Evolutionary conservation across 2,888 invertebrate species (phyloP).

Genomic region (Athripsodes cinereus): DNA sequence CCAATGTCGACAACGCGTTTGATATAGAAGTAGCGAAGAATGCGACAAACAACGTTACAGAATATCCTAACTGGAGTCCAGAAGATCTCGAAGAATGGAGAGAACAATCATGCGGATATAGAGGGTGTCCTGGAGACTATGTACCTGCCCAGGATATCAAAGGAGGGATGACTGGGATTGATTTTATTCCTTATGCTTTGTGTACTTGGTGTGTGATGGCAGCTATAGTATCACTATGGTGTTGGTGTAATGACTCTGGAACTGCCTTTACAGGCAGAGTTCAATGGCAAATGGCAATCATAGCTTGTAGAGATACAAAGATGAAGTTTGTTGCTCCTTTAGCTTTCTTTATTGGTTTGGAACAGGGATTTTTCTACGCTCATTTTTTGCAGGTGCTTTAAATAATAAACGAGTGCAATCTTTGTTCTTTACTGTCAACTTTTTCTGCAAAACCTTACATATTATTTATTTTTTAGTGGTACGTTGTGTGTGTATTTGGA

Average conservation of each 20-base stretch:
- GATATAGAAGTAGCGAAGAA: conserved; percentile 6
- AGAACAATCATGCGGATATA: conserved; percentile 21
- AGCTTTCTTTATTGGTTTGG: conserved; percentile 74
- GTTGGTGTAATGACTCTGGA: conserved; percentile 5
- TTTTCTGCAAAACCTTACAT: neutral
- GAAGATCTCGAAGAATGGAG: conserved; percentile 23
- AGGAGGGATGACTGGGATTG: conserved; percentile 29
- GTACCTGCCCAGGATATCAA: conserved; percentile 35
- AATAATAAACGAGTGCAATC: conserved; percentile 23
- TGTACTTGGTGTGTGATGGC: conserved; percentile 38
- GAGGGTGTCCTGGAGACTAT: conserved; percentile 34
- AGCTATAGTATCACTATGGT: conserved; percentile 35
- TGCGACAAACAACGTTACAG: neutral
- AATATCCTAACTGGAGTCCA: conserved; percentile 6
- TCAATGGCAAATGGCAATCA: conserved; percentile 41
- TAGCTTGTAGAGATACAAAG: conserved; percentile 55
- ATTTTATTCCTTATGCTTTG: conserved; percentile 38
- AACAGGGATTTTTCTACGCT: conserved; percentile 78
- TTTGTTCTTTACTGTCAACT: neutral
- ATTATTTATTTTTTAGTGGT: conserved; percentile 54
- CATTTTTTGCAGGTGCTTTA: conserved; percentile 79
- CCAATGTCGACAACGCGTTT: conserved; percentile 5
- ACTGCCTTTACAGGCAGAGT: conserved; percentile 24
- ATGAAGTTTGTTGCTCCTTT: conserved; percentile 68
- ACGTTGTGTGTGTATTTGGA: conserved; percentile 75